phyloP scores from a whole-genome alignment of 2,888 invertebrate species.

The Apoda limacodes region DNA sequence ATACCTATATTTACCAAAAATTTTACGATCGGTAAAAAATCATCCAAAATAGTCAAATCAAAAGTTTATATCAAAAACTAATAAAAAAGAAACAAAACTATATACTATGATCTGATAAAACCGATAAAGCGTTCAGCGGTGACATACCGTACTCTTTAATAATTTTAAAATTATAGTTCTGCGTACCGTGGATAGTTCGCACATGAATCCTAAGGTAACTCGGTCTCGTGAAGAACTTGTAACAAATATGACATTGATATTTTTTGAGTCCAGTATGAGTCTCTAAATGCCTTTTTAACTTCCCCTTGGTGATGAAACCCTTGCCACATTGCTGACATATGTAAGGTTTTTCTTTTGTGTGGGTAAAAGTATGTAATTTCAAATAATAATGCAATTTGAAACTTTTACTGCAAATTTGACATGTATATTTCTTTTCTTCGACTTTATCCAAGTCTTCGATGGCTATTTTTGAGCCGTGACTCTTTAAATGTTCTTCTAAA shows the following conservation, averaged over 20 bases:
- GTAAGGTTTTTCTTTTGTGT: slow-evolving; percentile 55
- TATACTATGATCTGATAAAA: background rate
- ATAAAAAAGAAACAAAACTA: too few species aligned
- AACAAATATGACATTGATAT: slow-evolving; percentile 59
- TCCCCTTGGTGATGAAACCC: slow-evolving; percentile 55
- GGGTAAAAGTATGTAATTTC: slow-evolving; percentile 53
- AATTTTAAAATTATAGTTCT: slow-evolving; percentile 46
- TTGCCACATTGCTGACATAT: slow-evolving; percentile 60
- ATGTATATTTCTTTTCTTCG: slow-evolving; percentile 48
- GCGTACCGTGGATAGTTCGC: slow-evolving; percentile 52
- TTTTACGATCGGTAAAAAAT: too few species aligned
- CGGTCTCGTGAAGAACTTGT: slow-evolving; percentile 54
- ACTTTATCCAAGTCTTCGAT: slow-evolving; percentile 34
- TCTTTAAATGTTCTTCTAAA: slow-evolving; percentile 52
- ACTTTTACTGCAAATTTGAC: slow-evolving; percentile 45
- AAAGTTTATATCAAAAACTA: too few species aligned
- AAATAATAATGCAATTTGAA: slow-evolving; percentile 57
- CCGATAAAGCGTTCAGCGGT: background rate
- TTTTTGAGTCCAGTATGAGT: slow-evolving; percentile 54
- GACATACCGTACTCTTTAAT: slow-evolving; percentile 24
- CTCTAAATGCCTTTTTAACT: slow-evolving; percentile 52
- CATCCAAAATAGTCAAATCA: too few species aligned
- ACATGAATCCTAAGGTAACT: slow-evolving; percentile 54
- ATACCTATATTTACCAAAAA: too few species aligned
- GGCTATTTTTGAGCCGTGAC: slow-evolving; percentile 49